phyloP scores from a whole-genome alignment of 2,797 vertebrate species.

The Manis crassicaudata region DNA sequence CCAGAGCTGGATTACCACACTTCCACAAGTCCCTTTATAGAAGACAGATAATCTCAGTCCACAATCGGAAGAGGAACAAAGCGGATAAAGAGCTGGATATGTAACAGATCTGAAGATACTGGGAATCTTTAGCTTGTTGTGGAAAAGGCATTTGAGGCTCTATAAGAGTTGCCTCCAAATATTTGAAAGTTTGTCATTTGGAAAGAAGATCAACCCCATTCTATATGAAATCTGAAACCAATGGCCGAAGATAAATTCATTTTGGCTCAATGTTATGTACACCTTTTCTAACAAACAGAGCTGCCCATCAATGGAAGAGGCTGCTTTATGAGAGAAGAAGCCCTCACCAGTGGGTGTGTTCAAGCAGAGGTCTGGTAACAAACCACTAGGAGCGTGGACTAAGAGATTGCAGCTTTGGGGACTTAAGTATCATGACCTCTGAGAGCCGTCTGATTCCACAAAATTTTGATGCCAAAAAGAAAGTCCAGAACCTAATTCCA shows the following conservation, averaged over 20 bases:
- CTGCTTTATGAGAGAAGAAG: neutral
- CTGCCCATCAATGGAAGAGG: neutral
- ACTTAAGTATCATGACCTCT: neutral
- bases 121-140: neutral
- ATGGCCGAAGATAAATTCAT: conserved; percentile 19
- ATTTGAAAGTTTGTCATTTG: conserved; percentile 7
- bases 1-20: neutral
- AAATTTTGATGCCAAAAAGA: neutral
- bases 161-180: neutral
- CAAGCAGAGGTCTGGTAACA: neutral
- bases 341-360: neutral
- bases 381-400: neutral
- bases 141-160: neutral
- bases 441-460: neutral
- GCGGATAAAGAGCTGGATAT: neutral
- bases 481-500: conserved; percentile 29
- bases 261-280: neutral
- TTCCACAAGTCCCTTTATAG: neutral
- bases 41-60: neutral
- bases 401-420: neutral
- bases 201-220: neutral
- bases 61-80: neutral
- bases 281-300: conserved; percentile 15
- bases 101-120: neutral
- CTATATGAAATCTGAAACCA: conserved; percentile 43